Base-by-base conservation (phyloP, 2,113 vertebrate species). In the Lepisosteus osseus region DNA sequence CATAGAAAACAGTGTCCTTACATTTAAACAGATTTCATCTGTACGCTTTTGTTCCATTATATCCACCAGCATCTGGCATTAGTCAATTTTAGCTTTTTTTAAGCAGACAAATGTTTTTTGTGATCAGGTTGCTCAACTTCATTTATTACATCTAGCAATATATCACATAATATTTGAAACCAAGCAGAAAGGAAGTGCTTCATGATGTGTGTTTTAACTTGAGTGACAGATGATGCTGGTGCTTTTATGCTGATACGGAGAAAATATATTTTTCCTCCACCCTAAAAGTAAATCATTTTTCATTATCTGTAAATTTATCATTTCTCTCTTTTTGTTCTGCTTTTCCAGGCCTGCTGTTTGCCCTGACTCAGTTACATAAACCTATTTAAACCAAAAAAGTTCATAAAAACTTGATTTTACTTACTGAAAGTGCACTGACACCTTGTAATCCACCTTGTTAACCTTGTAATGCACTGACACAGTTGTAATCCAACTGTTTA, bases 111-210 rank as follows among this genome's bases (percentile, higher is more conserved):
- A 81, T 80, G 78, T 78, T 82, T 75, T 77, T 79, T 81, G 72
- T 80, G 85, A 84, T 87, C 83, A 64, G 45, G 76, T 85, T 85
- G 82, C 83, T 70, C 70, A 72, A 83, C 74, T 78, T 83, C 79
- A 85, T 87, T 86, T 84, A 84, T 87, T 85, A 84, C 79, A 83
- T 78, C 78, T 85, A 73, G 73, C 71, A 74, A 82, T 81, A 75
- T 72, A 82, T 85, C 80, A 78, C 47, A 51, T 51, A 5, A 51
- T 51, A 57, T 80, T 77, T 73, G 79, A 80, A 3, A 59, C 65
- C n/a, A 29, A 29, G 17, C 65, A 55, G 56, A 51, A 44, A 62
- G 29, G 65, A 47, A 43, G 13, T 6, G 12, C 13, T 51, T 14
- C 15, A 68, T 54, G 65, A 45, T 4, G 13, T 43, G 68, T 69